A percentile compares a stretch with the other conserved stretches of the same genome.
These are phyloP conservation scores for Lutjanus erythropterus DNA, from an alignment of 2,113 vertebrate species.

Conservation along the genomic window DNA sequence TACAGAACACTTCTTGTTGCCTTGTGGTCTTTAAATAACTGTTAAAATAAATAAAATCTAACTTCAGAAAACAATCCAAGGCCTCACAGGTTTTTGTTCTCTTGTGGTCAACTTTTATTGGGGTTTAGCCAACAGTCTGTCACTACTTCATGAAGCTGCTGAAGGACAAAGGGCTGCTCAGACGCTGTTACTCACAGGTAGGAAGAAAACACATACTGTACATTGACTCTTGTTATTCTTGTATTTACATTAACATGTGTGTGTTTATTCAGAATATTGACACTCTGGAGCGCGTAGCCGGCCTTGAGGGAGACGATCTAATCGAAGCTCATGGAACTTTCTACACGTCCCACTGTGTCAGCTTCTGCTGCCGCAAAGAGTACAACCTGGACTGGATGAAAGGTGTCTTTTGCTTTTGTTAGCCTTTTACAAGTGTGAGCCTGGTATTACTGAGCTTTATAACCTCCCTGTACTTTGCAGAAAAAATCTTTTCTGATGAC, in stretches of 20 bases:
- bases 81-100: neutral
- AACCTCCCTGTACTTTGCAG: conserved; percentile 75
- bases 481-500: conserved; percentile 90
- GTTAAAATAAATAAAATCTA: conserved; percentile 1
- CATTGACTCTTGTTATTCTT: neutral
- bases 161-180: conserved; percentile 91
- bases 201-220: neutral
- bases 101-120: neutral
- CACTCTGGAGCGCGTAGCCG: conserved; percentile 92
- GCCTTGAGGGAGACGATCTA: conserved; percentile 87
- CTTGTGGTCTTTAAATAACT: neutral
- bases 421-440: no score
- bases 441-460: neutral
- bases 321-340: conserved; percentile 95
- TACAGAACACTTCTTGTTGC: conserved; percentile 67
- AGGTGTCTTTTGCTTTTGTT: conserved; percentile 79
- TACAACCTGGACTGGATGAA: conserved; percentile 94
- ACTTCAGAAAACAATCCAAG: neutral
- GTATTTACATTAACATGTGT: neutral
- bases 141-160: conserved; percentile 95
- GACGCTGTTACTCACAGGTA: conserved; percentile 94
- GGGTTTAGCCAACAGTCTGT: conserved; percentile 89
- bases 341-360: conserved; percentile 90
- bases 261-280: conserved; percentile 89
- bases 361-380: conserved; percentile 83